Percentiles rank a stretch among this genome's conserved stretches.
Evolutionary conservation across 2,888 invertebrate species (phyloP).

Genomic region (Zootermopsis nevadensis): DNA sequence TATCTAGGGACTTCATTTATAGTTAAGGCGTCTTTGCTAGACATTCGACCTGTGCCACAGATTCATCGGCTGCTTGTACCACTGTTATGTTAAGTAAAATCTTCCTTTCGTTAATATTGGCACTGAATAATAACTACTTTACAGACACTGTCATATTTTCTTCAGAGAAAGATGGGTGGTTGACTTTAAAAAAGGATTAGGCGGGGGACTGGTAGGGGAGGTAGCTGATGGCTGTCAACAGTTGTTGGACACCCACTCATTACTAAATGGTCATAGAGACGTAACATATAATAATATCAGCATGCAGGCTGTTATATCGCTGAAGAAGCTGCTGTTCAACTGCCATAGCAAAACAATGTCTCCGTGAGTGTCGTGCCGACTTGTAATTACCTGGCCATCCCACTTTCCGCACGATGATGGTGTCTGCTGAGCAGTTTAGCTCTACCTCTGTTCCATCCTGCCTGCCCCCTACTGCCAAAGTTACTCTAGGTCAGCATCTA

Average conservation of each 20-base stretch:
- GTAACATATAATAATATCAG: background rate
- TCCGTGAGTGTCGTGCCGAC: background rate
- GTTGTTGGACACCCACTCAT: conserved; percentile 28
- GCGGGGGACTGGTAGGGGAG: background rate
- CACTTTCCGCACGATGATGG: conserved; percentile 21
- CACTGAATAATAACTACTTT: background rate
- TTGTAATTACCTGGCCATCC: conserved; percentile 9
- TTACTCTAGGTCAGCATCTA: too few relatives aligned
- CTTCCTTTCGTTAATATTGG: background rate
- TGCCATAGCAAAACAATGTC: background rate
- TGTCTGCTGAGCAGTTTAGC: background rate
- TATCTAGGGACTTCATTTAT: background rate
- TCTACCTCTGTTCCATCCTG: too few relatives aligned
- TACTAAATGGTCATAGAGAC: background rate
- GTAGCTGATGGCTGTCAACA: conserved; percentile 28
- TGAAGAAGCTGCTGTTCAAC: background rate
- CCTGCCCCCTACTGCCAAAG: too few relatives aligned
- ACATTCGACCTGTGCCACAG: background rate
- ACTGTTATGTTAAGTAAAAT: background rate
- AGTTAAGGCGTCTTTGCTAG: background rate
- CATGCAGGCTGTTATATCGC: background rate
- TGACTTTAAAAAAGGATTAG: background rate
- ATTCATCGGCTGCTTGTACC: background rate
- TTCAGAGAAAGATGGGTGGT: background rate
- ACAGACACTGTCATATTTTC: background rate